Evolutionary conservation across 2,888 invertebrate species (phyloP).

Genomic region (Cephus rjabovi): DNA sequence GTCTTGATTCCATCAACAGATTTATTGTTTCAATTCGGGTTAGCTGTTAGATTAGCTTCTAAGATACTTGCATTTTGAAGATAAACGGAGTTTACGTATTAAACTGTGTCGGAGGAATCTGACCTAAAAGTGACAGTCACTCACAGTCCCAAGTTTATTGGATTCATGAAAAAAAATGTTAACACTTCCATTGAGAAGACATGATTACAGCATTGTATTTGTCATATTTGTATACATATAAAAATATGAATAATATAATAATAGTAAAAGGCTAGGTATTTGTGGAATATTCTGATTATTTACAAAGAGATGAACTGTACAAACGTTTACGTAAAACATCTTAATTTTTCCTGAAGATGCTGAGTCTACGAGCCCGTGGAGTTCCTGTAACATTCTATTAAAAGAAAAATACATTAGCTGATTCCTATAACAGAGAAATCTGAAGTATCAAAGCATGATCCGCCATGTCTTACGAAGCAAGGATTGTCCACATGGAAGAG

Average conservation of each 20-base stretch:
- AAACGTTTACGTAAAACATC: background rate
- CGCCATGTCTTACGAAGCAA: background rate
- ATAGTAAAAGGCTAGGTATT: background rate
- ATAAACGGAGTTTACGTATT: too few species aligned
- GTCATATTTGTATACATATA: background rate
- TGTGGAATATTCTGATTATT: background rate
- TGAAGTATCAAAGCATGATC: slow-evolving; percentile 7
- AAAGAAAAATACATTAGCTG: slow-evolving; percentile 19
- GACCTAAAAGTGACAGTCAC: background rate
- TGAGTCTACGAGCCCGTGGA: slow-evolving; percentile 49
- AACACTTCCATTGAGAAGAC: background rate
- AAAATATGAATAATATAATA: background rate
- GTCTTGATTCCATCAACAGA: too few species aligned
- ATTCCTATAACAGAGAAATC: slow-evolving; percentile 6
- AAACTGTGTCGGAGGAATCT: too few species aligned
- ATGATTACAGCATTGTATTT: background rate
- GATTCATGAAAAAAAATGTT: background rate
- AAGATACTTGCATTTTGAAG: too few species aligned
- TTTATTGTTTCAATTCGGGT: too few species aligned
- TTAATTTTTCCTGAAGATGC: slow-evolving; percentile 25
- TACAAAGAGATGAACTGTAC: background rate
- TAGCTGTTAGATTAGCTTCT: too few species aligned
- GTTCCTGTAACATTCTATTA: slow-evolving; percentile 45
- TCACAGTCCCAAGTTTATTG: too few species aligned
- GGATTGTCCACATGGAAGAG: background rate